Conservation (phyloP, 2,888 invertebrate species). For the Elegia similella region DNA sequence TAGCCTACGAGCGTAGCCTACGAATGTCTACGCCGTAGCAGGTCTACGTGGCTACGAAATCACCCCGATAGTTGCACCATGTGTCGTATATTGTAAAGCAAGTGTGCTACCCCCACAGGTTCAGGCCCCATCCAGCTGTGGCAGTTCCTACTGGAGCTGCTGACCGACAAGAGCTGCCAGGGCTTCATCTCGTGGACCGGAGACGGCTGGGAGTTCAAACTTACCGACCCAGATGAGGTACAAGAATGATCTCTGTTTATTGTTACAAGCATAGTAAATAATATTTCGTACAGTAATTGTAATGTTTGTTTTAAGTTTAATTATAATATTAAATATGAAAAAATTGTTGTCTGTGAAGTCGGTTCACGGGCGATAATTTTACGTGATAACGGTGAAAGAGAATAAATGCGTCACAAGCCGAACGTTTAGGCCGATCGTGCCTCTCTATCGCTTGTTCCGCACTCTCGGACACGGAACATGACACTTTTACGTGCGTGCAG, state of each 20-base stretch:
- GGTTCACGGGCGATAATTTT: too few species aligned
- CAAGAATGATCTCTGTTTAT: too few species aligned
- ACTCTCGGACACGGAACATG: too few species aligned
- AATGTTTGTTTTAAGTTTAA: too few species aligned
- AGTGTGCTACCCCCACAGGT: constrained; percentile 81
- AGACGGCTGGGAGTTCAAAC: constrained; percentile 99
- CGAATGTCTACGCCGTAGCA: constrained; percentile 1
- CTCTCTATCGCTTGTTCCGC: too few species aligned
- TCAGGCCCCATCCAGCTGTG: constrained; percentile 98
- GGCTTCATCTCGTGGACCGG: constrained; percentile 99
- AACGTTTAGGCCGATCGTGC: too few species aligned
- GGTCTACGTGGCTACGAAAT: neutral
- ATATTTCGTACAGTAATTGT: too few species aligned
- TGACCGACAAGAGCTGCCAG: constrained; percentile 98
- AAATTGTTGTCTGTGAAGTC: neutral
- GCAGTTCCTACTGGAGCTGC: constrained; percentile 97
- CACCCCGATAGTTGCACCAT: constrained; percentile 26
- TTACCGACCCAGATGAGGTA: constrained; percentile 98
- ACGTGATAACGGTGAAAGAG: too few species aligned
- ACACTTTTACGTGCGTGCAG: too few species aligned
- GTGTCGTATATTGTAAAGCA: constrained; percentile 72
- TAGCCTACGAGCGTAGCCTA: neutral
- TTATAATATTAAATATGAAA: neutral
- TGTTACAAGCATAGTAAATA: too few species aligned
- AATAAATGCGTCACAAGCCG: too few species aligned